Base-by-base conservation (phyloP, 2,888 invertebrate species). In the Petrolisthes cinctipes region DNA sequence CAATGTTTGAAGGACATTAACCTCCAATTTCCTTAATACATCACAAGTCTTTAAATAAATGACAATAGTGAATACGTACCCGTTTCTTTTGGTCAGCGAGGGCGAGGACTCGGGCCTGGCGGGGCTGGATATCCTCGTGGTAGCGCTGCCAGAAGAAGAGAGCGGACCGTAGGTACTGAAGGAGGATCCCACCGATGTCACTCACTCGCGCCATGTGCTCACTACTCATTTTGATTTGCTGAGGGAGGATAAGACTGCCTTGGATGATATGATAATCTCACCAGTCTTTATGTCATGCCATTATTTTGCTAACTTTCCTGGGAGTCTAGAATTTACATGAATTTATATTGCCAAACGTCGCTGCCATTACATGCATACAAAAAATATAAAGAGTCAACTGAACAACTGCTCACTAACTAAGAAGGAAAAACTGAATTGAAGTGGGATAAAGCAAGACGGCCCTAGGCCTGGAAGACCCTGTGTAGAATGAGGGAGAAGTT, bases 191-290 rank as follows among this genome's bases (percentile, higher is more conserved):
- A 3, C 90, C 90, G 61, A 90, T 90, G 82, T 90, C 90, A 78
- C 90, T 90, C 53, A 90, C 87, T n/a, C 90, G 66, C 51, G 85
- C 78, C 90, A 90, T 87, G 85, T 90, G 90, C 11, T 90, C 90
- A 54, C 76, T 85, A 20, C 83, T 89, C 86, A 90, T 90, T 82
- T 90, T 90, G n/a, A 90, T 86, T 89, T 90, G 87, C 88, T 88
- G 80, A 56, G 4, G 37, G 57, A 23, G n/a, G 56, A 56, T 66
- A 6, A 83, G 56, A 7, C 1, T 17, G 51, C 0, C 17, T 53
- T 7, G 23, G 57, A 53, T n/a, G 7, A 4, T 3, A 56, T 7
- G 14, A 51, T 54, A 80, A 56, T 54, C 11, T 20, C 5, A 51
- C 1, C 37, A 7, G 23, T 23, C 23, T 23, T 23, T 20, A 11